Evolutionary conservation across 2,797 vertebrate genomes (phyloP).

Genomic region (Sparidentex hasta): DNA sequence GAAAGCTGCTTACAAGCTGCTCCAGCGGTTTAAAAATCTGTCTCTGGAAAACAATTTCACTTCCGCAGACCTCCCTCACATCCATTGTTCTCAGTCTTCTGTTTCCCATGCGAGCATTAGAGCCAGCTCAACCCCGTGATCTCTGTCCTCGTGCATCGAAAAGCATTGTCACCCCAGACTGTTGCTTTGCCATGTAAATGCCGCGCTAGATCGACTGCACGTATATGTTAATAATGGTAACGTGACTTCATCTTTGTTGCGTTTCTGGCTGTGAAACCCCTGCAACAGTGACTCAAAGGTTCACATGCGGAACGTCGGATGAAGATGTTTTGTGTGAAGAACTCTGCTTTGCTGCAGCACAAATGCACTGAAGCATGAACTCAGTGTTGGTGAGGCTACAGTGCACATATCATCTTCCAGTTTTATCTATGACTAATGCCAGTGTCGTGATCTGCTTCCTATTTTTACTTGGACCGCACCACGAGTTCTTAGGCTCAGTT

Average conservation of each 20-base stretch:
- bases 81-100: conserved; percentile 64
- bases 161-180: conserved; percentile 25
- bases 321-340: neutral
- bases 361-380: conserved; percentile 15
- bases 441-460: conserved; percentile 13
- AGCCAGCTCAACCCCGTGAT: conserved; percentile 57
- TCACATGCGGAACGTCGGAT: conserved; percentile 14
- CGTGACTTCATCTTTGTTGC: conserved; percentile 2
- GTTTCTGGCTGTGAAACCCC: conserved; percentile 4
- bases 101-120: conserved; percentile 41
- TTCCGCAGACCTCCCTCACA: conserved; percentile 52
- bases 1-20: conserved; percentile 76
- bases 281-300: neutral
- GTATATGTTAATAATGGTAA: conserved; percentile 22
- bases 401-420: conserved; percentile 4
- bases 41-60: conserved; percentile 69
- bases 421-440: conserved; percentile 5
- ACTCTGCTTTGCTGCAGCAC: neutral
- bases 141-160: conserved; percentile 44
- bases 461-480: conserved; percentile 12
- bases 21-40: conserved; percentile 71
- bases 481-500: neutral
- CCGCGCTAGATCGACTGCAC: neutral
- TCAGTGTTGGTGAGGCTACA: neutral
- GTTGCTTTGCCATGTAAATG: conserved; percentile 42